Evolutionary conservation across 2,113 vertebrate genomes (phyloP), one percentile per base, ranked within the genome.

Genomic region (Ellobius talpinus): DNA sequence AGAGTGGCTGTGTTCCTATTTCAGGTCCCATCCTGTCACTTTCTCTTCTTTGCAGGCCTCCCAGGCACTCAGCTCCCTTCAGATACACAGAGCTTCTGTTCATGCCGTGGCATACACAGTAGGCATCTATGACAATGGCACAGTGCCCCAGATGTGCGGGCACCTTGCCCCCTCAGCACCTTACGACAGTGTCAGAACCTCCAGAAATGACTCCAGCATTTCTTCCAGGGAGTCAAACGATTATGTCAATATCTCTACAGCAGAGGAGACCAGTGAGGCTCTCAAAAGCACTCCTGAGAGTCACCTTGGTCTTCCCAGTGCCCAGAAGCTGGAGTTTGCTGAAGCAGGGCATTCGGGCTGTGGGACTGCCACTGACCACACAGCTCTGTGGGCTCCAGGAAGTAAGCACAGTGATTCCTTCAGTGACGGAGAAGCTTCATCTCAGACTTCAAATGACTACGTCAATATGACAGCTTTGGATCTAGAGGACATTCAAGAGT

Each of bases 361-460:
- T 70, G 76, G 1, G 4, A 33, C 70, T 4, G 11, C 61, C 72
- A 33, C 16, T 13, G 86, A 89, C 63, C 74, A 31, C 2, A n/a
- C 68, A 74, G 26, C 61, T 24, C 24, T 92, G 21, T 61, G 82
- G 92, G 42, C 50, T 93, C 68, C 74, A 13, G 68, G 9, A 74
- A 42, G 77, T 3, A 39, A 93, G 50, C 29, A 3, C 11, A 77
- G 52, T 3, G 70, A 97, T 2, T 11, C 92, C 33, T 70, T 93
- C 76, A 94, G 90, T 0, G 70, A 97, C 1, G 96, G 66, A 3
- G 97, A 98, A 3, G 7, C 24, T 4, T 98, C 95, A 63, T 97
- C 98, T 93, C 90, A 95, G 96, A 72, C 77, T 31, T 98, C 95
- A 8, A 52, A 96, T 55, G 98, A 98, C 63, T 98, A 98, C 2